These are phyloP conservation scores for Gryllus longicercus DNA, from an alignment of 2,888 invertebrate species.

Conservation along the genomic window DNA sequence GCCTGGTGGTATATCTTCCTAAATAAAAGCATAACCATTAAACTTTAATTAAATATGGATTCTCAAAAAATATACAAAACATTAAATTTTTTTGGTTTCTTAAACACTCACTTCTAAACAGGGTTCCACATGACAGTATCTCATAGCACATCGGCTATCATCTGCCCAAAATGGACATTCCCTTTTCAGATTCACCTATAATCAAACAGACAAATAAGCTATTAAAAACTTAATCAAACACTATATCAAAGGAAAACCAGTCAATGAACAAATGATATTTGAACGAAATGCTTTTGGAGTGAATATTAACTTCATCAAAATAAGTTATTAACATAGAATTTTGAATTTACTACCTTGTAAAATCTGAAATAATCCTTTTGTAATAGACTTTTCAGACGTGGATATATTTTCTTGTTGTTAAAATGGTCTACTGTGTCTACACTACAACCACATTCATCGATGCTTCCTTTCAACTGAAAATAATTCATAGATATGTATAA, in stretches of 20 bases:
- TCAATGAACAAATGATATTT: not conserved
- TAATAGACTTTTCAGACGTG: constrained; percentile 81
- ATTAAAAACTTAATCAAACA: not conserved
- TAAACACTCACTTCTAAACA: constrained; percentile 64
- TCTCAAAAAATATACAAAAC: not conserved
- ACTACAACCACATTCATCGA: constrained; percentile 93
- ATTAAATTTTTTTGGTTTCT: not conserved
- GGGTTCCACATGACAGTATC: constrained; percentile 85
- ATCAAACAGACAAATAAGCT: constrained; percentile 35
- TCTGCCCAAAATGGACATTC: constrained; percentile 95
- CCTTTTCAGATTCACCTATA: constrained; percentile 59
- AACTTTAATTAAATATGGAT: not conserved
- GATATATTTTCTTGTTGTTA: constrained; percentile 91
- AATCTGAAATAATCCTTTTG: constrained; percentile 92
- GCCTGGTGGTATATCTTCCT: constrained; percentile 75
- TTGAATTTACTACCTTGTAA: constrained; percentile 56
- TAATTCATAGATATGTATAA: constrained; percentile 35
- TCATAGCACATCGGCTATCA: constrained; percentile 86
- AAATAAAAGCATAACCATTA: constrained; percentile 26
- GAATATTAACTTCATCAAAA: not conserved
- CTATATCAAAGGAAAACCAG: not conserved
- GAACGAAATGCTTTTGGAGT: not conserved
- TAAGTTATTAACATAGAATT: too few species aligned
- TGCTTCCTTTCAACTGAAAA: constrained; percentile 75
- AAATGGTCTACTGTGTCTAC: constrained; percentile 92